Conservation (phyloP, 2,888 invertebrate genomes). For the Ormyrus rosae region DNA sequence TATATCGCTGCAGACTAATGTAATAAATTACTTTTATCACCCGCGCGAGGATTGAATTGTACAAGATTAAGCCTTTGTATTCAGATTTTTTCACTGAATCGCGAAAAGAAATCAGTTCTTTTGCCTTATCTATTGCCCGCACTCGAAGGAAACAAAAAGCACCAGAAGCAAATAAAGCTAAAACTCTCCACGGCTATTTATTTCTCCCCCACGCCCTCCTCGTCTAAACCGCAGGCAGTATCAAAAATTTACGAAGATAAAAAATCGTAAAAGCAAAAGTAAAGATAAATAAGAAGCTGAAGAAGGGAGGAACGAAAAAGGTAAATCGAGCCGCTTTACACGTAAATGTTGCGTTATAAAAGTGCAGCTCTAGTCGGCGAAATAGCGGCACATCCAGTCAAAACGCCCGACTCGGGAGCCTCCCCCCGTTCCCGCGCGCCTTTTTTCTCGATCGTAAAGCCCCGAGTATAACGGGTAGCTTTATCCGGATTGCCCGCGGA, state of each 20-base stretch:
- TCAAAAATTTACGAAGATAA: background rate
- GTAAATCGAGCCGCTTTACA: constrained; percentile 49
- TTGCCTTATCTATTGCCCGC: no score
- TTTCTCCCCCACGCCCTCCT: background rate
- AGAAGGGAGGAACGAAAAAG: constrained; percentile 20
- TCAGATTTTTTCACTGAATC: no score
- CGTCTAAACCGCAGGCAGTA: background rate
- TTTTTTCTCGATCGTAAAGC: constrained; percentile 65
- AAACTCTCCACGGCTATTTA: no score
- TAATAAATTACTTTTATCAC: no score
- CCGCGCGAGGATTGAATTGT: no score
- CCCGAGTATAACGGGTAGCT: constrained; percentile 61
- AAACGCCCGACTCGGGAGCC: constrained; percentile 28
- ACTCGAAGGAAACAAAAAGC: no score
- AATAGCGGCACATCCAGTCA: constrained; percentile 47
- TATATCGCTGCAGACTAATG: no score
- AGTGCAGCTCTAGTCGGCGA: constrained; percentile 39
- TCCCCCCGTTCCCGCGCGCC: constrained; percentile 8
- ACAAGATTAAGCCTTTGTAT: no score
- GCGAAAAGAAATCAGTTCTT: no score
- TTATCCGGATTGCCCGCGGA: constrained; percentile 61
- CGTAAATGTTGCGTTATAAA: constrained; percentile 55
- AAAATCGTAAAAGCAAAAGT: constrained; percentile 18
- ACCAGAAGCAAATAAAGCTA: no score
- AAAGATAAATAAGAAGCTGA: constrained; percentile 18